Percentiles rank a stretch among this genome's conserved stretches.
Conservation (phyloP, 2,113 vertebrate species). For the Aptenodytes patagonicus region DNA sequence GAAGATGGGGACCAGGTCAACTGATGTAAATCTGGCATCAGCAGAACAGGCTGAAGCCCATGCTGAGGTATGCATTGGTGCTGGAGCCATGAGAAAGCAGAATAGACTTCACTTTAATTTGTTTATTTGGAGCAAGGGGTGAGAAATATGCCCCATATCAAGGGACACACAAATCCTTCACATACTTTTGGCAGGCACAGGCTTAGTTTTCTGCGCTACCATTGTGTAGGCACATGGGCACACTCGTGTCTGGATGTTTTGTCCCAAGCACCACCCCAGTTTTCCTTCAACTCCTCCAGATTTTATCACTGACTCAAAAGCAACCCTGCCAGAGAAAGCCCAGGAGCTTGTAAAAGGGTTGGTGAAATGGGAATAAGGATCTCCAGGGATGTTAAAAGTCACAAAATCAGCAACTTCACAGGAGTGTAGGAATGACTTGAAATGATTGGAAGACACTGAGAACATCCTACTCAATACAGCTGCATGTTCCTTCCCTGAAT, state of each 20-base stretch:
- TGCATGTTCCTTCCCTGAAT: background rate
- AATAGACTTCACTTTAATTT: background rate
- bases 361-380: background rate
- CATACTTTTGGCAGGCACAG: background rate
- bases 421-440: background rate
- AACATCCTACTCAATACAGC: background rate
- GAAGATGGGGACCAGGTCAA: background rate
- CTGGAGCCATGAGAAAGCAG: background rate
- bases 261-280: background rate
- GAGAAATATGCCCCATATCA: background rate
- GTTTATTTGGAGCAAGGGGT: background rate
- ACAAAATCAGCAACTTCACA: slow-evolving; percentile 10
- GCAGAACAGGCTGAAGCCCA: background rate
- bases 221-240: background rate
- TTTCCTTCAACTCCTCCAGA: background rate
- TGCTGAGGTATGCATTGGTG: background rate
- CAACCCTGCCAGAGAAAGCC: background rate
- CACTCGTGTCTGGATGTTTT: background rate
- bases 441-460: slow-evolving; percentile 10
- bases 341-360: background rate
- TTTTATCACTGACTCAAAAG: background rate
- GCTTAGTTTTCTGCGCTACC: background rate
- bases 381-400: slow-evolving; percentile 2
- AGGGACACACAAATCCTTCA: background rate
- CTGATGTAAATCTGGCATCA: background rate